Conservation (phyloP, 1,140 invertebrate genomes). For the Heliconius congener region DNA sequence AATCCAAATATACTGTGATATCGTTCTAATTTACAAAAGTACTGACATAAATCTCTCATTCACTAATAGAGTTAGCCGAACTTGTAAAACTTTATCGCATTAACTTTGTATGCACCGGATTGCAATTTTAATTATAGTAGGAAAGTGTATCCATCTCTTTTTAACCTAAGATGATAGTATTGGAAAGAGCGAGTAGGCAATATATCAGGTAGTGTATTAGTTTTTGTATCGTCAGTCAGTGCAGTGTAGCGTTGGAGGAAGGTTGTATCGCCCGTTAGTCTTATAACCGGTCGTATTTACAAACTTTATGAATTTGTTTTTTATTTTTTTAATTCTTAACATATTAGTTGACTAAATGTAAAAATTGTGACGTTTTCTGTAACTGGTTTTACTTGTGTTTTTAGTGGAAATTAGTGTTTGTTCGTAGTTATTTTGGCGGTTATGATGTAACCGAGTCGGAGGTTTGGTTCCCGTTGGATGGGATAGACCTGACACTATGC, state of each 20-base stretch:
- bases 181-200: slow-evolving; percentile 42
- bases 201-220: slow-evolving; percentile 46
- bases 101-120: slow-evolving; percentile 54
- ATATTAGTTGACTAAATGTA: slow-evolving; percentile 33
- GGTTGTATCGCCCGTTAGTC: slow-evolving; percentile 44
- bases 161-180: slow-evolving; percentile 25
- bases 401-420: slow-evolving; percentile 68
- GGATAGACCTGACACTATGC: slow-evolving; percentile 62
- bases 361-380: slow-evolving; percentile 43
- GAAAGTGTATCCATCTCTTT: slow-evolving; percentile 51
- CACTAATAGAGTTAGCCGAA: slow-evolving; percentile 33
- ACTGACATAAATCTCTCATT: slow-evolving; percentile 30
- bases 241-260: slow-evolving; percentile 49
- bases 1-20: slow-evolving; percentile 11
- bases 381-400: slow-evolving; percentile 52
- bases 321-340: slow-evolving; percentile 2
- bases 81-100: slow-evolving; percentile 48
- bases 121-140: slow-evolving; percentile 46
- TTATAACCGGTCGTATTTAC: slow-evolving; percentile 64
- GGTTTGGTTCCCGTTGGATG: slow-evolving; percentile 65
- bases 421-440: slow-evolving; percentile 69
- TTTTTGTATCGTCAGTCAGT: slow-evolving; percentile 49
- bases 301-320: slow-evolving; percentile 76
- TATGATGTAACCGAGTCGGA: slow-evolving; percentile 74
- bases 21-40: slow-evolving; percentile 29